Base-by-base conservation (phyloP, 2,113 vertebrate species). In the Ictalurus punctatus region DNA sequence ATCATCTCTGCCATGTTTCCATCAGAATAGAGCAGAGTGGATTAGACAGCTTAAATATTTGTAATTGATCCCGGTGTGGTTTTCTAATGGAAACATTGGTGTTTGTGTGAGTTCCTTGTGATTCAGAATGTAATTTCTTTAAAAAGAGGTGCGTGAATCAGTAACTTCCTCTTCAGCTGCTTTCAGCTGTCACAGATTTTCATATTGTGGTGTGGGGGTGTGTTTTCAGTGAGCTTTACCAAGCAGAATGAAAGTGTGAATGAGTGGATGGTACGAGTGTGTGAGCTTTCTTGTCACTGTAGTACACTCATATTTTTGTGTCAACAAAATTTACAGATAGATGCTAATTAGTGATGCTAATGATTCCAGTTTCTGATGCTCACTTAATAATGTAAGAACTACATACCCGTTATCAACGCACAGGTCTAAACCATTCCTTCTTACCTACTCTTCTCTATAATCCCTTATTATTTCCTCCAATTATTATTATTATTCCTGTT, bases 1-100 rank as follows among this genome's bases (percentile, higher is more conserved):
- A 90, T 88, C 59, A 90, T 90, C 90, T 90, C 86, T 85, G 84
- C 84, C 30, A 74, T 87, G 91, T 89, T 92, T 88, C 88, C 88
- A 90, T 91, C 71, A 84, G 89, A 90, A 86, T 52, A 34, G 40
- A 59, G 34, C 58, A 25, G 6, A 84, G 17, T 0, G 23, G 37
- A 84, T 74, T 73, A 54, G 37, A 83, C 23, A 0, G 19, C 1
- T 63, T 16, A 23, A 16, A 67, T 16, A 34, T 84, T 40, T 17
- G 7, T 21, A 13, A 3, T 37, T 4, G 48, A 54, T 34, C 0
- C 56, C 7, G 76, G 34, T 37, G 58, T 79, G 54, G 17, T 67
- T 90, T 88, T 90, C 87, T 91, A 84, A 88, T 90, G 89, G 86
- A 91, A 91, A 91, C 86, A 90, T 73, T 61, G 79, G 67, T 76